Conservation (phyloP, 1,140 invertebrate species). For the Pteromalus puparum region DNA sequence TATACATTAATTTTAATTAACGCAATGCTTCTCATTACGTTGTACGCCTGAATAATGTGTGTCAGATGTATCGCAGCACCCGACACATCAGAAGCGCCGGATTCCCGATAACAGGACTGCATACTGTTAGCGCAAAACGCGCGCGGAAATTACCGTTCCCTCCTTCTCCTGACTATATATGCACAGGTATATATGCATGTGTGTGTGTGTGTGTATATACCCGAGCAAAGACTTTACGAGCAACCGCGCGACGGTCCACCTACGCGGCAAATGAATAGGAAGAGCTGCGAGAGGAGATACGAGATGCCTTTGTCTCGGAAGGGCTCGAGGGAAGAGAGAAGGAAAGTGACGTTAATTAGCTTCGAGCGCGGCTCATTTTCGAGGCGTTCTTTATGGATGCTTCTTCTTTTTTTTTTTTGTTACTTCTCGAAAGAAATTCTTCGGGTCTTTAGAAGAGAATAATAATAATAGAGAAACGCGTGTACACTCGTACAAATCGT, state of each 20-base stretch:
- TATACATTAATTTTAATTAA: too few relatives aligned
- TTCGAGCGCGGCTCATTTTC: background rate
- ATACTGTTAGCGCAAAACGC: too few relatives aligned
- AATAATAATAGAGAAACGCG: background rate
- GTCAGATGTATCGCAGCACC: too few relatives aligned
- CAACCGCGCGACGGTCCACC: background rate
- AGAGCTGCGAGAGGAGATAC: background rate
- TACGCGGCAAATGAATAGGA: background rate
- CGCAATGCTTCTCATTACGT: too few relatives aligned
- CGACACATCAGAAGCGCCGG: too few relatives aligned
- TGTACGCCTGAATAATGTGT: too few relatives aligned
- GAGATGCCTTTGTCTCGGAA: background rate
- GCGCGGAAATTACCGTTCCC: background rate
- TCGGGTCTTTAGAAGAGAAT: background rate
- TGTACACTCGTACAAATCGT: too few relatives aligned
- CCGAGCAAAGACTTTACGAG: background rate
- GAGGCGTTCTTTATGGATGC: background rate
- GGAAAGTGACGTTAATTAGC: constrained; percentile 3
- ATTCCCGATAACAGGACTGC: too few relatives aligned
- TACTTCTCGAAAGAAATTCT: background rate
- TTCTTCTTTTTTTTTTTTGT: too few relatives aligned
- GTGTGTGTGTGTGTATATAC: too few relatives aligned
- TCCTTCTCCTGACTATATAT: background rate
- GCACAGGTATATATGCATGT: too few relatives aligned
- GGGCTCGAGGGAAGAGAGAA: constrained; percentile 1